Evolutionary conservation across 2,888 invertebrate genomes (phyloP).

Genomic region (Ophion obscuratus): DNA sequence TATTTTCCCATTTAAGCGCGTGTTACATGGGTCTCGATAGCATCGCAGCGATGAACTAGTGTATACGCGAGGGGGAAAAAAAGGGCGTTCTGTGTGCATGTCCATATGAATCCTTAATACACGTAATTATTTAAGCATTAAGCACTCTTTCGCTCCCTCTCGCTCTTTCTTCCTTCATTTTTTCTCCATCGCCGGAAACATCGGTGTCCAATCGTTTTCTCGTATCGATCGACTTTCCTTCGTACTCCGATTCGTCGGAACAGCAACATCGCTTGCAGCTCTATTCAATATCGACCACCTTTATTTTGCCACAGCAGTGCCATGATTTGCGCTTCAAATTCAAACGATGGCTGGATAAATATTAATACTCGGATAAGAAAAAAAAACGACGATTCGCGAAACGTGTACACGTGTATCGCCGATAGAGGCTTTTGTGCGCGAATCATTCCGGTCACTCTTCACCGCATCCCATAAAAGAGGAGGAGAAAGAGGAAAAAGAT

Average conservation of each 20-base stretch:
- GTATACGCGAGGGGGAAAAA: constrained; percentile 56
- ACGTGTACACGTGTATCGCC: constrained; percentile 21
- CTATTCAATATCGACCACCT: constrained; percentile 27
- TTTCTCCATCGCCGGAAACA: constrained; percentile 22
- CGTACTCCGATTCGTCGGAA: constrained; percentile 21
- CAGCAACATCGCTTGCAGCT: neutral
- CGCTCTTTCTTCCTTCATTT: constrained; percentile 12
- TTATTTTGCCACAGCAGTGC: neutral
- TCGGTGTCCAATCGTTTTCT: constrained; percentile 39
- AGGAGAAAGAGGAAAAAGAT: constrained; percentile 8
- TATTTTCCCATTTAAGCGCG: constrained; percentile 80
- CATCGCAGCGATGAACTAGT: constrained; percentile 67
- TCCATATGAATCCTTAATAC: constrained; percentile 72
- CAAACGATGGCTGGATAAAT: neutral
- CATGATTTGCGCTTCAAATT: neutral
- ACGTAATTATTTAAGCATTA: constrained; percentile 78
- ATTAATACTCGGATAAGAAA: neutral
- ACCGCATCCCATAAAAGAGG: neutral
- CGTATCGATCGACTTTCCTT: constrained; percentile 17
- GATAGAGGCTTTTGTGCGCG: constrained; percentile 38
- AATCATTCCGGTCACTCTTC: constrained; percentile 38
- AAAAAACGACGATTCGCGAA: constrained; percentile 29
- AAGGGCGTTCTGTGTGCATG: constrained; percentile 40
- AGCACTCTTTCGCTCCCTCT: constrained; percentile 50
- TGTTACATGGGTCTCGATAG: constrained; percentile 76